Evolutionary conservation across 1,140 invertebrate genomes (phyloP).

Genomic region (Trichoplusia ni): DNA sequence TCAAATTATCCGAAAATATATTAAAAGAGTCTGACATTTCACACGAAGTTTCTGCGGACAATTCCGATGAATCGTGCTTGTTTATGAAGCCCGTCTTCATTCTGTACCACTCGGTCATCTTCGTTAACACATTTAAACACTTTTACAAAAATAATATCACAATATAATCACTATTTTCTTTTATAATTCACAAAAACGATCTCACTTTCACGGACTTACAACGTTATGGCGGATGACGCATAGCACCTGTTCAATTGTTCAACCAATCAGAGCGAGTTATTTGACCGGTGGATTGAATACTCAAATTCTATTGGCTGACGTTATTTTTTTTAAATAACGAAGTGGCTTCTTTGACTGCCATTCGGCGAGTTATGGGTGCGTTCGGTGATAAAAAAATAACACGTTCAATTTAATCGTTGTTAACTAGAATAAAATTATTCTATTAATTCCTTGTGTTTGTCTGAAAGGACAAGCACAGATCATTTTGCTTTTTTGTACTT

Average conservation of each 20-base stretch:
- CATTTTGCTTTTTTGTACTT: no score
- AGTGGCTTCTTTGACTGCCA: slow-evolving; percentile 22
- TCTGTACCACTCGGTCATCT: slow-evolving; percentile 74
- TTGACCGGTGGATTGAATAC: slow-evolving; percentile 70
- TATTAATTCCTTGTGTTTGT: no score
- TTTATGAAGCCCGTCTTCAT: slow-evolving; percentile 66
- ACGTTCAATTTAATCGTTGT: slow-evolving; percentile 7
- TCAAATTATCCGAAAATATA: slow-evolving; percentile 74
- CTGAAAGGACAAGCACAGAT: no score
- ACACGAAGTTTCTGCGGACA: slow-evolving; percentile 71
- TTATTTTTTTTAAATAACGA: slow-evolving; percentile 71
- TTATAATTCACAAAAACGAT: slow-evolving; percentile 54
- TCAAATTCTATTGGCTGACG: slow-evolving; percentile 55
- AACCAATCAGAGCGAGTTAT: slow-evolving; percentile 64
- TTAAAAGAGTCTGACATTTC: slow-evolving; percentile 74
- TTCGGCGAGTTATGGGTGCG: slow-evolving; percentile 42
- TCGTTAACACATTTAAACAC: slow-evolving; percentile 63
- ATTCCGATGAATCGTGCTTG: slow-evolving; percentile 69
- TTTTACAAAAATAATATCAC: slow-evolving; percentile 48
- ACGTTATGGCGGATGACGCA: slow-evolving; percentile 80
- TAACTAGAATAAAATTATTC: no score
- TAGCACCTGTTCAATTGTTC: slow-evolving; percentile 69
- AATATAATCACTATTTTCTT: slow-evolving; percentile 41
- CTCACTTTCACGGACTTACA: slow-evolving; percentile 64
- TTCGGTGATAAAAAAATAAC: slow-evolving; percentile 31